phyloP scores from a whole-genome alignment of 2,113 vertebrate species.

The Zosterops lateralis region DNA sequence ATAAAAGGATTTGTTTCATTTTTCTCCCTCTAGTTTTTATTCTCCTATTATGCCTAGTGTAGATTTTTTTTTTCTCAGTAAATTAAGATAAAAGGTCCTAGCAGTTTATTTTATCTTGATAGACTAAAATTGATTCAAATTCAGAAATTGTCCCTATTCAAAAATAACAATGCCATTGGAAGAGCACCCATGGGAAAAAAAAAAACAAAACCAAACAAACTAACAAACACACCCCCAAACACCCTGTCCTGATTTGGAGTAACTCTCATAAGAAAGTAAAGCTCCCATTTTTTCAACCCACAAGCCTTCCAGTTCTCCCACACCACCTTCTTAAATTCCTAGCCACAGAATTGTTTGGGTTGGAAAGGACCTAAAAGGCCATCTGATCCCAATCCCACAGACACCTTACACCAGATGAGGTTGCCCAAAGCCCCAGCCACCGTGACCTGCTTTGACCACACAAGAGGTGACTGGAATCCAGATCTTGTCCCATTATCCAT shows the following conservation, averaged over 20 bases:
- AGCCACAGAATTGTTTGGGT: no score
- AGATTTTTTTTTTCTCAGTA: background rate
- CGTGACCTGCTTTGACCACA: background rate
- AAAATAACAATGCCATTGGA: background rate
- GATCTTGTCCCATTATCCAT: background rate
- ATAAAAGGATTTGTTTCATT: background rate
- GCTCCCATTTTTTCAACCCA: background rate
- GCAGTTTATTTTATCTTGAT: background rate
- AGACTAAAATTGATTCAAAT: background rate
- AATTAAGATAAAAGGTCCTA: background rate
- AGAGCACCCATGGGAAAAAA: background rate
- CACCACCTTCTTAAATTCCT: background rate
- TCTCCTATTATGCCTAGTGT: background rate
- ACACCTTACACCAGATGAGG: background rate
- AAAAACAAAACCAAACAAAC: background rate
- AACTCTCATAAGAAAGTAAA: background rate
- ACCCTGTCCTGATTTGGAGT: background rate
- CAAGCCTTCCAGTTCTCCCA: background rate
- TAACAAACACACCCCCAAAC: background rate
- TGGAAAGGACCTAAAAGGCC: background rate
- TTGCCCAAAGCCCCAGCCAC: background rate
- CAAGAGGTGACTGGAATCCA: background rate
- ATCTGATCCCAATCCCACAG: background rate
- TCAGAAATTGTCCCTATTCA: background rate
- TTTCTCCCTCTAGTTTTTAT: background rate